A percentile compares a stretch with the other conserved stretches of the same genome.
phyloP scores from a whole-genome alignment of 2,113 vertebrate genomes.

The Eonycteris spelaea region DNA sequence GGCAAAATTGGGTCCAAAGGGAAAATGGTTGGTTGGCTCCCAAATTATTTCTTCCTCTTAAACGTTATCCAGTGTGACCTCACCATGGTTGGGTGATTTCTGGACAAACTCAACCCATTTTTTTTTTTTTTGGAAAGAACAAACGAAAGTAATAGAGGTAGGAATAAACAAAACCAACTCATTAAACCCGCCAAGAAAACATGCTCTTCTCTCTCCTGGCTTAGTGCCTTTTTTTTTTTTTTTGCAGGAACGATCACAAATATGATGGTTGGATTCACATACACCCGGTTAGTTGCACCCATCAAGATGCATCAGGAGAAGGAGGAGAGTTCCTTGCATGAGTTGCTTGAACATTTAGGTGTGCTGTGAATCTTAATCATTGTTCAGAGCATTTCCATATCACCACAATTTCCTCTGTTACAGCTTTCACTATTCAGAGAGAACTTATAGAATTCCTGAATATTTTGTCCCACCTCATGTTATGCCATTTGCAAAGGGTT shows the following conservation, averaged over 20 bases:
- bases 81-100: neutral
- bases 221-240: neutral
- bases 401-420: no score
- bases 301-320: neutral
- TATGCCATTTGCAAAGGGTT: neutral
- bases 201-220: no score
- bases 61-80: neutral
- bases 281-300: neutral
- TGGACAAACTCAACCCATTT: neutral
- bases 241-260: no score
- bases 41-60: neutral
- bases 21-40: neutral
- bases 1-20: neutral
- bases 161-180: neutral
- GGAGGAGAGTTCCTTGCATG: neutral
- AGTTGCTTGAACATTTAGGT: neutral
- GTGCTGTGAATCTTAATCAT: neutral
- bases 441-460: neutral
- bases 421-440: neutral
- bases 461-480: neutral
- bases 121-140: neutral
- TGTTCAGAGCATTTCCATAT: neutral
- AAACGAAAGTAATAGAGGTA: neutral
- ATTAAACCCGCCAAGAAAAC: neutral
- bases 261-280: accelerated